A percentile compares a stretch with the other conserved stretches of the same genome.
Evolutionary conservation across 92 coral and sea anemone species (phyloP).

Genomic region (Parazoanthus atlanticus): DNA sequence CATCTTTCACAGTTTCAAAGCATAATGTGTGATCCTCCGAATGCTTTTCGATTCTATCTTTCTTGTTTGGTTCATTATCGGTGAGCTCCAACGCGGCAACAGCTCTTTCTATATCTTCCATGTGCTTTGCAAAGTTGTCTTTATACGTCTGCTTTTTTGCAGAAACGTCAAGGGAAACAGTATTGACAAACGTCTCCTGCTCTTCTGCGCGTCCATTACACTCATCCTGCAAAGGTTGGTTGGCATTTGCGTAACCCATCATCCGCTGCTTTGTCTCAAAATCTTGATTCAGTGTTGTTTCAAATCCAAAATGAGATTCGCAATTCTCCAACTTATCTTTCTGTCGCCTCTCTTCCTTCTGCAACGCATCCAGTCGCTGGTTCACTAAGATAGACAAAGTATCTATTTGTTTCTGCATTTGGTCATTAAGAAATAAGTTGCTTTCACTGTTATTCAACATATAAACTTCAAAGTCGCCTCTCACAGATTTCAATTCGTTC

Average conservation of each 20-base stretch:
- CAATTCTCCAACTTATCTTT: not conserved
- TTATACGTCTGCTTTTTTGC: not conserved
- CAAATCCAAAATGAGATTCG: not conserved
- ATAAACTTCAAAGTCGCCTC: not conserved
- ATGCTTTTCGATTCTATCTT: not conserved
- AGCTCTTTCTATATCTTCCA: not conserved
- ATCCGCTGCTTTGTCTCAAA: not conserved
- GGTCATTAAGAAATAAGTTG: not conserved
- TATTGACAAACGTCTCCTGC: not conserved
- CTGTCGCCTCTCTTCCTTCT: not conserved
- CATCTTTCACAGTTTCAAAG: not conserved
- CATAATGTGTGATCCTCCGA: not conserved
- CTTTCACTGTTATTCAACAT: not conserved
- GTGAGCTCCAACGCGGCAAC: not conserved
- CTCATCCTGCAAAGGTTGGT: not conserved
- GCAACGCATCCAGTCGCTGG: not conserved
- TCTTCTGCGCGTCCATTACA: not conserved
- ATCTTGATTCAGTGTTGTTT: not conserved
- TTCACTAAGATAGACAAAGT: not conserved
- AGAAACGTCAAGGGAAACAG: not conserved
- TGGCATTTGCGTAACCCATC: not conserved
- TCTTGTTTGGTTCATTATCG: not conserved
- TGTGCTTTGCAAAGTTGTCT: not conserved
- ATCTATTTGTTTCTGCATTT: not conserved
- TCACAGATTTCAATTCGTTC: conserved; percentile 3